Percentiles rank a stretch among this genome's conserved stretches.
Conservation (phyloP, 2,888 invertebrate species). For the Heliconius ethilla region DNA sequence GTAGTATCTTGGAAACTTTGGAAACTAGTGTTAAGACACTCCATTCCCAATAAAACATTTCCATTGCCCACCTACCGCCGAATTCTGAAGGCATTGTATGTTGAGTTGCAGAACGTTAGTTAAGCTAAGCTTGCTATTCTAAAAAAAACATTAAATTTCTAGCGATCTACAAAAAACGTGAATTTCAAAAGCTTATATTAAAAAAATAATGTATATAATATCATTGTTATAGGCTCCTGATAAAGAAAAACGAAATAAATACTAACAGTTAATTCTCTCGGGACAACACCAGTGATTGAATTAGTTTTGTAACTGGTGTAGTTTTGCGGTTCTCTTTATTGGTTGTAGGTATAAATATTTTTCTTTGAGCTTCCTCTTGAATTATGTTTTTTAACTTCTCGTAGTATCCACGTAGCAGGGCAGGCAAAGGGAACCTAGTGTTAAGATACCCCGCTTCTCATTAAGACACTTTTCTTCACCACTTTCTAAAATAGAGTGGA, state of each 20-base stretch:
- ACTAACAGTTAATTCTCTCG: not conserved
- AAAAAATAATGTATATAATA: not conserved
- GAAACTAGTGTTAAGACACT: not conserved
- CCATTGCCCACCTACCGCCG: no score
- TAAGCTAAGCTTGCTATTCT: no score
- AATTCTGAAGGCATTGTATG: no score
- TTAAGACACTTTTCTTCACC: no score
- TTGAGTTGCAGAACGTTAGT: no score
- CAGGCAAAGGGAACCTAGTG: no score
- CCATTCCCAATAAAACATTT: not conserved
- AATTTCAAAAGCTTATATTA: no score
- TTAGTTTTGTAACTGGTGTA: not conserved
- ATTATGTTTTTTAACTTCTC: not conserved
- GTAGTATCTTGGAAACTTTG: not conserved
- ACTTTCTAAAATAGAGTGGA: no score
- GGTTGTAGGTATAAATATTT: not conserved
- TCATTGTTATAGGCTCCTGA: not conserved
- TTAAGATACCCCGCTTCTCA: no score
- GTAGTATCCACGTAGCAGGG: no score
- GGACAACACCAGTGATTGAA: slow-evolving; percentile 1
- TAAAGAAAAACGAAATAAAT: not conserved
- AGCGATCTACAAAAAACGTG: no score
- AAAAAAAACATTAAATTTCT: not conserved
- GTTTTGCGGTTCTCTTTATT: not conserved
- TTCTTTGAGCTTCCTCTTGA: not conserved